A percentile compares a stretch with the other conserved stretches of the same genome.
phyloP scores from a whole-genome alignment of 2,888 invertebrate species.

The Synanthedon formicaeformis region DNA sequence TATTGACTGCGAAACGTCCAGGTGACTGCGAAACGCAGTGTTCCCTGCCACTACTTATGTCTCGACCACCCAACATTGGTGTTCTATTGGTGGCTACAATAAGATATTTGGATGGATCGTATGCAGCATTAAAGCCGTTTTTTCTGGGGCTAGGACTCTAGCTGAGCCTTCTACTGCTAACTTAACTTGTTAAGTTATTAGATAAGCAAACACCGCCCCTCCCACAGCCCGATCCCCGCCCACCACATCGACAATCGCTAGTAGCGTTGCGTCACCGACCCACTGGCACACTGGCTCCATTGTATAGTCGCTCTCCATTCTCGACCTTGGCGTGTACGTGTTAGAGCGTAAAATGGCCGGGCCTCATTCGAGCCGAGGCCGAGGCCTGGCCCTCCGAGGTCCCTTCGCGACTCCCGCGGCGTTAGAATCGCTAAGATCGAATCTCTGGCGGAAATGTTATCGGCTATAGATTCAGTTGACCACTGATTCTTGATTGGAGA shows the following conservation, averaged over 20 bases:
- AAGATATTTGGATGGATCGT: too few relatives aligned
- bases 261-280: slow-evolving; percentile 3
- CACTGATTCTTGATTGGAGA: neutral
- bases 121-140: too few relatives aligned
- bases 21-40: too few relatives aligned
- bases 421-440: neutral
- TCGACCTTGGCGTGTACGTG: neutral
- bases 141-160: too few relatives aligned
- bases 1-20: too few relatives aligned
- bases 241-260: neutral
- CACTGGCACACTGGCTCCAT: slow-evolving; percentile 8
- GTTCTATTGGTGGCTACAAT: neutral
- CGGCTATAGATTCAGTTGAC: neutral
- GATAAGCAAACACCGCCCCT: neutral
- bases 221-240: neutral
- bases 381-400: neutral
- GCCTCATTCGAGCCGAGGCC: neutral
- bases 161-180: too few relatives aligned
- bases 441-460: neutral
- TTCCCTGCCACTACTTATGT: too few relatives aligned
- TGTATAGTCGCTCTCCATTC: neutral
- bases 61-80: too few relatives aligned
- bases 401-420: neutral
- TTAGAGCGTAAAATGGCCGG: neutral
- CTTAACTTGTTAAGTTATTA: too few relatives aligned